Evolutionary conservation across 92 coral and sea anemone species (phyloP), one percentile per base, ranked within the genome.

Genomic region (Palythoa grandis): DNA sequence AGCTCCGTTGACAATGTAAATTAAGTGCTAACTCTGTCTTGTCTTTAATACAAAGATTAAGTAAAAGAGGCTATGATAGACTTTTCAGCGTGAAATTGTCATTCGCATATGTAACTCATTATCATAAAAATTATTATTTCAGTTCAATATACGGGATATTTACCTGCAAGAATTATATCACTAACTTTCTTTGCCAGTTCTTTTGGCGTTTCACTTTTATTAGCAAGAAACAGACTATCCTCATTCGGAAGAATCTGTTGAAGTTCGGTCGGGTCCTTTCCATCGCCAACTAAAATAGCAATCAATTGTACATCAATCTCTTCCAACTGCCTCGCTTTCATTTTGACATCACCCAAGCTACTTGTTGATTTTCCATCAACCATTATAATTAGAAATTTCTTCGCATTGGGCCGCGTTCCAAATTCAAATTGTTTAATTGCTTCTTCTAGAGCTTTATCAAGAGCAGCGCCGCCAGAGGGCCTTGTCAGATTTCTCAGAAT

Each of bases 391-490:
- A 80, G 43, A 20, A 66, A 24, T 24, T 12, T 80, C 56, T 66
- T 80, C 11, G 85, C 74, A 29, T 66, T 66, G 5, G 73, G 74
- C 10, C 85, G 58, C 25, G 22, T 53, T 11, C 65, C 63, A 23
- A 73, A 43, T 19, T 20, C 61, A 66, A 80, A 80, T 57, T 80
- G 85, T 48, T 80, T 80, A 24, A n/a, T 80, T 47, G 74, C 85
- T 23, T 74, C 92, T 40, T 86, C 87, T 11, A 89, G 66, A 2
- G 92, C 83, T 61, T 56, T 24, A 66, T 83, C 93, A 52, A 91
- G 83, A 20, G 91, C 78, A 52, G 91, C 82, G 2, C 90, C 90
- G 11, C 65, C 86, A 35, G 85, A 57, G 11, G 75, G 76, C 5
- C 56, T 78, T 17, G 56, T 78, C 37, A 84, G 35, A 4, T 39